Evolutionary conservation across 2,797 vertebrate species (phyloP), one percentile per base, ranked within the genome.

Genomic region (Gastrophryne carolinensis): DNA sequence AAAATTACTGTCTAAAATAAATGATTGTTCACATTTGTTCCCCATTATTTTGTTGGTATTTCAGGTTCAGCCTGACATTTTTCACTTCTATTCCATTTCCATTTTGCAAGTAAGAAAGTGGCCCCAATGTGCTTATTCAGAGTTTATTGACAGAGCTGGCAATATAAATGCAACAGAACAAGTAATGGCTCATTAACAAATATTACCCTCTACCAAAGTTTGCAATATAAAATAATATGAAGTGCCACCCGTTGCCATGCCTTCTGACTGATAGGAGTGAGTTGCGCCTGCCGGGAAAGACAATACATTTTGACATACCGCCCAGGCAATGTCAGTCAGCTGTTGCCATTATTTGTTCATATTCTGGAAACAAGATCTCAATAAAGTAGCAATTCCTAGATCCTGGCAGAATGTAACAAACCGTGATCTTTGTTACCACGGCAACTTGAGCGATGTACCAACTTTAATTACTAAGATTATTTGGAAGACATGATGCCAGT

Each of bases 311-410:
- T 30, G 11, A 47, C 32, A 10, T 27, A 32, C 12, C n/a, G 17
- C 52, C 35, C 12, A 17, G 21, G 13, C 19, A 47, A 3, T 29
- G 41, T 30, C 39, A 61, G 41, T 30, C 39, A 61, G 39, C 5
- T 49, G 15, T 23, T 26, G 11, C 41, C 2, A 19, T 50, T 72
- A 34, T 60, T 49, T 61, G 21, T 34, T 29, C 29, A n/a, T 41
- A 49, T 34, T 26, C 23, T 71, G 37, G 61, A 56, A 61, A 71
- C 15, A 71, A 58, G 41, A 71, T 49, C 50, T 49, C 68, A 71
- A 60, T 54, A 60, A 57, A 49, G 35, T 21, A n/a, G 29, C 13
- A 32, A 61, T 50, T 35, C 29, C 27, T 17, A 9, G 57, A 29
- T 24, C 8, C 21, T 72, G 44, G 29, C 27, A 72, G 7, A 61